Base-by-base conservation (phyloP, 2,888 invertebrate species). In the Lasius fuliginosus region DNA sequence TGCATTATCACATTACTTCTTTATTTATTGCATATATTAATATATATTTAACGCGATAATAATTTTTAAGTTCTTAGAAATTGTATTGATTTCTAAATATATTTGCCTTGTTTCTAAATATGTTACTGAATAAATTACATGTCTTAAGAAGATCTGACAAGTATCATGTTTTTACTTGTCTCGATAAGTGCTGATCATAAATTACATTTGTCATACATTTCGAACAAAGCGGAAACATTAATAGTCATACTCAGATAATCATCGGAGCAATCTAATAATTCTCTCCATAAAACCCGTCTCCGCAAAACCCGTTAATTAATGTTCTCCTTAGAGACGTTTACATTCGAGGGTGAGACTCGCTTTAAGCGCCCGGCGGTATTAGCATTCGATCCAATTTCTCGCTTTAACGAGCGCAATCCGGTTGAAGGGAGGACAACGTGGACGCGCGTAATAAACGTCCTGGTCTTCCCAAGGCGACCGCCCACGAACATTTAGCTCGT, bases 401-500 rank as follows among this genome's bases (percentile, higher is more conserved):
- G 49, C 30, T 82, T 82, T 62, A 65, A 83, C 83, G 82, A 68
- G 68, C 82, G 30, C 36, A 74, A 73, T 77, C 74, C 56, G 74
- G 74, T 73, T 75, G 60, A 58, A 42, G 75, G 23, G 18, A 46
- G 56, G 23, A 73, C 79, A 42, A 73, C 33, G 53, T 18, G 60
- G 33, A 56, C 15, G n/a, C 65, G 30, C 49, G n/a, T 75, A 23
- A 56, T 65, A 64, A 87, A 71, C 46, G 71, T 65, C 58, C 58
- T 58, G 73, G 56, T 42, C 67, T 69, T 86, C 62, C 62, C 42
- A 69, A 33, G 33, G 42, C 82, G 23, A 36, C 69, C 86, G 79
- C 82, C 88, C 86, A 85, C 85, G 84, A 82, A 60, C 74, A 60
- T 64, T 36, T 15, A 33, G 56, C 85, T 89, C 86, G 84, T 89